Evolutionary conservation across 64 coral and sea anemone species (phyloP), one percentile per base, ranked within the genome.

Genomic region (Stylophora pistillata): DNA sequence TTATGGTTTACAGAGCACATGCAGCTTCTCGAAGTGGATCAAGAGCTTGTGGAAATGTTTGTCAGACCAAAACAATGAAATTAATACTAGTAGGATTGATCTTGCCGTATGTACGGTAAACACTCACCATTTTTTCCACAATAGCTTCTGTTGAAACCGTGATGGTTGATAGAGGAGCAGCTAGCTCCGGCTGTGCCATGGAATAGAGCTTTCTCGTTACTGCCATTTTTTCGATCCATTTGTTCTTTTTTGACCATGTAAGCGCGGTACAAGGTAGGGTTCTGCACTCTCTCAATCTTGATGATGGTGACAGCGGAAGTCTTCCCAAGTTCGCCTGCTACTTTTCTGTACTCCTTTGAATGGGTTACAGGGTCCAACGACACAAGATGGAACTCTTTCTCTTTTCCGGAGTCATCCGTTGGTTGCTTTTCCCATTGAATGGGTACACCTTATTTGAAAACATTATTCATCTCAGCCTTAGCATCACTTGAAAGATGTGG

Each of bases 131-230:
- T 75, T 53, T 83, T 84, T 21, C 89, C 89, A 53, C 68, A 58
- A 56, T 84, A 91, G 15, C 68, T 61, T 85, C 89, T 91, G 69
- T 91, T 91, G 56, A 91, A 74, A 21, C 89, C 89, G 74, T 25
- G 62, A 10, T 34, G 27, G 71, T 82, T 91, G 15, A 91, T 91
- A n/a, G 59, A 74, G 21, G 79, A 15, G 15, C 89, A 91, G 53
- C 78, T 84, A 2, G 31, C 26, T 91, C 84, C 41, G 4, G 69
- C 79, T 27, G 89, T 91, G 21, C 89, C 89, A 74, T 91, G 89
- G 58, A 91, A 91, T 18, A 91, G 65, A 15, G 57, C 62, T 56
- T 60, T 56, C 62, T 91, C 89, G 23, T 85, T 32, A 20, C 78
- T 72, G 2, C 69, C 55, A 21, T 61, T 61, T 30, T 72, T 79